Evolutionary conservation across 2,797 vertebrate species (phyloP).

Genomic region (Enteromius trimaculatus): DNA sequence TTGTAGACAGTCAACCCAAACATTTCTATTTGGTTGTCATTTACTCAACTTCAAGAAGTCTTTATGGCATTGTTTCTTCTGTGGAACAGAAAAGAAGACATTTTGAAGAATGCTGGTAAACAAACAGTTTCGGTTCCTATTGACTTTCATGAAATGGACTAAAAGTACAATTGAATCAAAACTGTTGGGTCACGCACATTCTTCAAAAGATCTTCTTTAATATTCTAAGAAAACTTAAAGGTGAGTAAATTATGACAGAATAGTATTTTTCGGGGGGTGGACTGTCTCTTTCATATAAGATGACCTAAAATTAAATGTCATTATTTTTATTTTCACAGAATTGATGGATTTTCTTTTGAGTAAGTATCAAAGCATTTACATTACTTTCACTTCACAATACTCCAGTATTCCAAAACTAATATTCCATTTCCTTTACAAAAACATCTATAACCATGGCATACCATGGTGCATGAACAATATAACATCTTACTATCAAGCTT

Average conservation of each 20-base stretch:
- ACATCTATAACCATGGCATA: background rate
- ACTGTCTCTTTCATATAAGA: background rate
- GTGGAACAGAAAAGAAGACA: background rate
- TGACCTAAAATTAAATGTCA: constrained; percentile 40
- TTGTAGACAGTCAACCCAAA: background rate
- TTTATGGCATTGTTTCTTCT: background rate
- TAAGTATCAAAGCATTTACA: constrained; percentile 77
- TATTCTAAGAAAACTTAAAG: background rate
- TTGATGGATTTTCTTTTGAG: constrained; percentile 94
- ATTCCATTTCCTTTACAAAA: background rate
- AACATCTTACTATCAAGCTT: background rate
- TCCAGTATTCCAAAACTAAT: background rate
- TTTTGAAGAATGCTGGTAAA: background rate
- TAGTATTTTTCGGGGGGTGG: too few species aligned
- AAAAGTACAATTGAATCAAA: background rate
- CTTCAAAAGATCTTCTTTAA: background rate
- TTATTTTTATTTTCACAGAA: constrained; percentile 83
- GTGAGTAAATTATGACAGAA: background rate
- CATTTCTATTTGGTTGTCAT: background rate
- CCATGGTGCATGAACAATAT: background rate
- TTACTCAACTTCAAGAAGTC: background rate
- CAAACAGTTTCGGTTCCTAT: background rate
- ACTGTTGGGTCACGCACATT: background rate
- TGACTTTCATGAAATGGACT: background rate
- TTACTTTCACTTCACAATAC: background rate